Percentiles rank a stretch among this genome's conserved stretches.
phyloP scores from a whole-genome alignment of 2,888 invertebrate genomes.

The Itoplectis maculator region DNA sequence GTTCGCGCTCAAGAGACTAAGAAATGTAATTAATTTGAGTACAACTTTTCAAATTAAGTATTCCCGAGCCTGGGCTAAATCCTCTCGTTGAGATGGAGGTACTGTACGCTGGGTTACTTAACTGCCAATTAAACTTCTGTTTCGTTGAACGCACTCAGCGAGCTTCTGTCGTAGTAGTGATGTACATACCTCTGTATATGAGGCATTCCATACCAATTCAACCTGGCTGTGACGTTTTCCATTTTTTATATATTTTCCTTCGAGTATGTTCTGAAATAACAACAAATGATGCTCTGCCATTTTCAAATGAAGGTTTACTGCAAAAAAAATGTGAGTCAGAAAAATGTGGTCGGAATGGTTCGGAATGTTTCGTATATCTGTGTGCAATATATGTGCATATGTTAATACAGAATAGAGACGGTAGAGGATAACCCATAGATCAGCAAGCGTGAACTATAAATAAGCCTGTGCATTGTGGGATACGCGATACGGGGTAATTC shows the following conservation, averaged over 20 bases:
- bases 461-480: neutral
- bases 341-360: no score
- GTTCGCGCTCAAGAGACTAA: neutral
- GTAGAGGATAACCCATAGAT: neutral
- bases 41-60: conserved; percentile 22
- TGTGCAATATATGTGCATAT: neutral
- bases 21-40: conserved; percentile 15
- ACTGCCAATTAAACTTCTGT: conserved; percentile 14
- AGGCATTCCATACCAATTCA: no score
- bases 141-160: neutral
- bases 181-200: neutral
- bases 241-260: no score
- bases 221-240: no score
- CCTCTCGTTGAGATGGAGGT: neutral
- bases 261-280: no score
- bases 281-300: no score
- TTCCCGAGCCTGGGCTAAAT: neutral
- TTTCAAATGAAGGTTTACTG: no score
- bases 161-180: neutral
- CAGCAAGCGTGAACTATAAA: neutral
- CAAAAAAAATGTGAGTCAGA: no score
- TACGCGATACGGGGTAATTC: conserved; percentile 1
- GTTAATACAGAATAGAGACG: neutral
- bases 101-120: neutral
- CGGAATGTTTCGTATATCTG: neutral